Evolutionary conservation across 2,113 vertebrate species (phyloP).

Genomic region (Cryptotis parvus): DNA sequence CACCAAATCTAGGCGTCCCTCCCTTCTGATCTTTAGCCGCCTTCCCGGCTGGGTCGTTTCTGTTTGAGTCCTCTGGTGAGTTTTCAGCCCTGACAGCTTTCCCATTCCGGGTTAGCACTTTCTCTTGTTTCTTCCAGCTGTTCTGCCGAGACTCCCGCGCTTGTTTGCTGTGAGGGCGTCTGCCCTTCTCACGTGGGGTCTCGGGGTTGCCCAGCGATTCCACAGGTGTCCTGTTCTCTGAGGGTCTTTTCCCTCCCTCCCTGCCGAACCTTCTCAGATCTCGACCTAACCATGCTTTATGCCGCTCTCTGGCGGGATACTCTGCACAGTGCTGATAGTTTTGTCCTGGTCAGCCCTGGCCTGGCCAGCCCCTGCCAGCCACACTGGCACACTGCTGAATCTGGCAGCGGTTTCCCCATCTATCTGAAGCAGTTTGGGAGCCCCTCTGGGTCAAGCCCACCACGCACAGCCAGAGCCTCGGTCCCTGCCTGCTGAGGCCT

Average conservation of each 20-base stretch:
- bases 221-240: neutral
- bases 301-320: neutral
- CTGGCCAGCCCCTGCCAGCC: neutral
- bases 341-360: neutral
- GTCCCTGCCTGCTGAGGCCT: too few species aligned
- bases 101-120: neutral
- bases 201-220: neutral
- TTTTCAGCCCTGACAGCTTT: neutral
- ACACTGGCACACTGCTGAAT: neutral
- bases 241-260: neutral
- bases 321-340: neutral
- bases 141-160: neutral
- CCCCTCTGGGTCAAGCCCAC: neutral
- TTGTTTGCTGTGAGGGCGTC: neutral
- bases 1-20: neutral
- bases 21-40: neutral
- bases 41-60: neutral
- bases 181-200: neutral
- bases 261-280: neutral
- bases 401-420: too few species aligned
- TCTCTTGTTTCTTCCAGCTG: neutral
- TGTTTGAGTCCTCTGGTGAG: neutral
- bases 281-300: rapidly evolving
- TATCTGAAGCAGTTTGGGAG: neutral
- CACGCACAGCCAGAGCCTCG: rapidly evolving